Evolutionary conservation across 2,888 invertebrate species (phyloP), one percentile per base, ranked within the genome.

Genomic region (Caradrina clavipalpis): DNA sequence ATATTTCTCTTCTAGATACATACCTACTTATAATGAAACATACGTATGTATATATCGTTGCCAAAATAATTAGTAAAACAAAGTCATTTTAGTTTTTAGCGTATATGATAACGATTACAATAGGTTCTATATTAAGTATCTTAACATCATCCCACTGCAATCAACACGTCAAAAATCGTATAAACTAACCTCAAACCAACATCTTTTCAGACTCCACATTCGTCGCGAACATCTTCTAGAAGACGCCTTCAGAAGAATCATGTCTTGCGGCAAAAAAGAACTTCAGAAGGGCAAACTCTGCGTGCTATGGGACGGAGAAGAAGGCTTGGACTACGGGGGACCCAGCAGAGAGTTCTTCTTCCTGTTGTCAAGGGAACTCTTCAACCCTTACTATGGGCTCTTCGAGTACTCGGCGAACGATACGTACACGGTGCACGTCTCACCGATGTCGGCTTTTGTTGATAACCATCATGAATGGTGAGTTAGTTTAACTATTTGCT

Each of bases 381-480:
- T 99, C 96, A 99, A 99, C 96, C 99, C 99, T 0, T 99, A 99
- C 93, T 99, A 99, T 88, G 99, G 99, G 0, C 97, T 99, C 72
- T 99, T 99, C 93, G 99, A 99, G 95, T 99, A 99, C 92, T 99
- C 99, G 0, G 99, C 99, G 57, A 99, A 99, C 90, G 99, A 99
- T 89, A 99, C 99, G 0, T 99, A 99, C 91, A 99, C 99, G 8
- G 99, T 99, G 26, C 98, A 98, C 94, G 98, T 98, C 73, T 98
- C 98, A 35, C 99, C 99, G 0, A 98, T 99, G 98, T 99, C 99
- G 2, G 98, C 99, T 0, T 99, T 99, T 89, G 99, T 99, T 22
- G 99, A 99, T 89, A 99, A 99, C 90, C 98, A 99, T 92, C 98
- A 99, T 87, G 99, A 99, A 93, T 99, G 99, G 99, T 98, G 87